Conservation (phyloP, 2,888 invertebrate species). For the Hofmannophila pseudospretella region DNA sequence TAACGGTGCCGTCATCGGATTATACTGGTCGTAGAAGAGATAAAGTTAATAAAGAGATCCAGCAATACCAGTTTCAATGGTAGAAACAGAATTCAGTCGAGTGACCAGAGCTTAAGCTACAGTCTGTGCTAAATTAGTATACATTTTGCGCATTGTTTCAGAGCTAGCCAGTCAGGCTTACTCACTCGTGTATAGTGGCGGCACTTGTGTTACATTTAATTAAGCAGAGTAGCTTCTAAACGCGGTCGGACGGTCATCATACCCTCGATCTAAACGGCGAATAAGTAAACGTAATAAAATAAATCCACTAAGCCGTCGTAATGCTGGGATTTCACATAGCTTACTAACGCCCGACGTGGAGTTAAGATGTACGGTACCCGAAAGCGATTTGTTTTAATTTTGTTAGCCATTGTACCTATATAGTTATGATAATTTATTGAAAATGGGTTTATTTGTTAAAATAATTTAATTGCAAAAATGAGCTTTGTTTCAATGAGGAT, state of each 20-base stretch:
- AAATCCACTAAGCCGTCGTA: conserved; percentile 56
- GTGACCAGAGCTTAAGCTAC: no score
- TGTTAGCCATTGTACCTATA: no score
- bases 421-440: no score
- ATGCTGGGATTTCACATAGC: conserved; percentile 53
- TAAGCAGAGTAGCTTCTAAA: conserved; percentile 50
- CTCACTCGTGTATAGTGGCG: conserved; percentile 7
- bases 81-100: no score
- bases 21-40: no score
- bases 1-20: no score
- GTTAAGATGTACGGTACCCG: neutral
- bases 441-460: no score
- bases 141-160: neutral
- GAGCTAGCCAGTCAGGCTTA: neutral
- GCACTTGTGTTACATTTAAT: conserved; percentile 45
- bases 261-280: conserved; percentile 42
- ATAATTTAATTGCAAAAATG: no score
- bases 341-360: conserved; percentile 38
- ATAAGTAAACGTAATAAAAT: conserved; percentile 67
- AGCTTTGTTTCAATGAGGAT: no score
- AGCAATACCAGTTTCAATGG: no score
- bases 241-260: conserved; percentile 41
- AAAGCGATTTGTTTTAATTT: neutral
- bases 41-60: no score
- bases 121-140: no score